A percentile compares a stretch with the other conserved stretches of the same genome.
These are phyloP conservation scores for Stigmatopora argus DNA, from an alignment of 2,113 vertebrate genomes.

Conservation along the genomic window DNA sequence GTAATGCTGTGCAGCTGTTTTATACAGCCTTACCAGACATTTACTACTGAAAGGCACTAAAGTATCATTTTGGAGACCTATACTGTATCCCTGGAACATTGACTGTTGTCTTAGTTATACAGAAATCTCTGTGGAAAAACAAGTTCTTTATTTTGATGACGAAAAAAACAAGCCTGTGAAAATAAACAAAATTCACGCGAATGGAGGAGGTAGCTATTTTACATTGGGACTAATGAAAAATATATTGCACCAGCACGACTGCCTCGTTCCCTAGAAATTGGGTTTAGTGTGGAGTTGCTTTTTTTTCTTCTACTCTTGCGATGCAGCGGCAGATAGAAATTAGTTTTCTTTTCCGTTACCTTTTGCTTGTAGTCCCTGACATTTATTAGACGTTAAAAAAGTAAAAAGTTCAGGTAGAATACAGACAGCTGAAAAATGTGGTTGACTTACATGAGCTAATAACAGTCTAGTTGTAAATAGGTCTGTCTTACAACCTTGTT, in stretches of 20 bases:
- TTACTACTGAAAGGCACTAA: neutral
- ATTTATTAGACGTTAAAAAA: too few species aligned
- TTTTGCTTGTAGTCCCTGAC: too few species aligned
- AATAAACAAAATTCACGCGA: neutral
- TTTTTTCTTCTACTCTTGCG: too few species aligned
- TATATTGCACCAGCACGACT: neutral
- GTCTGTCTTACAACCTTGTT: neutral
- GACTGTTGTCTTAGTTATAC: neutral
- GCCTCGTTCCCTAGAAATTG: neutral
- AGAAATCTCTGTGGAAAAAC: neutral
- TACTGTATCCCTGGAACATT: neutral
- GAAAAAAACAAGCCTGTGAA: neutral
- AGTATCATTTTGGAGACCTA: neutral
- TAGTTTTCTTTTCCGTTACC: too few species aligned
- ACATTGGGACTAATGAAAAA: neutral
- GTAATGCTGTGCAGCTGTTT: neutral
- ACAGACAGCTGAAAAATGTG: too few species aligned
- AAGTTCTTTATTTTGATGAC: neutral
- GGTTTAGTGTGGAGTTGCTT: neutral
- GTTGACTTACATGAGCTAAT: too few species aligned
- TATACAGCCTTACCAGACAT: neutral
- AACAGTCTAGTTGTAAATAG: neutral
- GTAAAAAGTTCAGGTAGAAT: too few species aligned
- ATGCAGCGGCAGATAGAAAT: too few species aligned
- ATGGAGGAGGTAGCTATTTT: neutral